Evolutionary conservation across 2,888 invertebrate genomes (phyloP).

Genomic region (Cremastinae sp.): DNA sequence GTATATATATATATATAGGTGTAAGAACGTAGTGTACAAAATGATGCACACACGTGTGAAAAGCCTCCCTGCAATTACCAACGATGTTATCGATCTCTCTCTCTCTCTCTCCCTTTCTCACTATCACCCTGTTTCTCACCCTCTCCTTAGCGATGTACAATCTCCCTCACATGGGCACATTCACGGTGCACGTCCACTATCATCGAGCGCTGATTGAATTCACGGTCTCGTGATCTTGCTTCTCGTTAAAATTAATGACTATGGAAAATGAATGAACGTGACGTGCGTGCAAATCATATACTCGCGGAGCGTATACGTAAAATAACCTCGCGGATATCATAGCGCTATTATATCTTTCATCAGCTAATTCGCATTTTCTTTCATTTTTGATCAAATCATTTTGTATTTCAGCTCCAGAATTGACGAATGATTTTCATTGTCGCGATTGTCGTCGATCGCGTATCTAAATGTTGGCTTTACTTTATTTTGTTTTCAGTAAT

Average conservation of each 20-base stretch:
- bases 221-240: constrained; percentile 58
- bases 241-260: constrained; percentile 59
- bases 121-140: constrained; percentile 5
- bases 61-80: constrained; percentile 48
- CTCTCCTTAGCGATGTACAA: constrained; percentile 15
- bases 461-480: not conserved
- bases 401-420: not conserved
- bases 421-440: not conserved
- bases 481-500: too few relatives aligned
- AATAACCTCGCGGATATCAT: constrained; percentile 3
- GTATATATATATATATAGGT: constrained; percentile 1
- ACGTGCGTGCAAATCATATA: constrained; percentile 42
- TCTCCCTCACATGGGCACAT: constrained; percentile 31
- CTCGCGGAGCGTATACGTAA: constrained; percentile 20
- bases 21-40: constrained; percentile 45
- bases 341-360: constrained; percentile 27
- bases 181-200: constrained; percentile 49
- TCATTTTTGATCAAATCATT: constrained; percentile 13
- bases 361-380: not conserved
- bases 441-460: not conserved
- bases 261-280: constrained; percentile 58
- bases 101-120: constrained; percentile 21
- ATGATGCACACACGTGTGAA: constrained; percentile 46
- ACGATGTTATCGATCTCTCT: constrained; percentile 48
- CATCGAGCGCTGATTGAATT: constrained; percentile 58